These are phyloP conservation scores for Bothrops jararaca DNA, from an alignment of 2,113 vertebrate species.

Conservation along the genomic window DNA sequence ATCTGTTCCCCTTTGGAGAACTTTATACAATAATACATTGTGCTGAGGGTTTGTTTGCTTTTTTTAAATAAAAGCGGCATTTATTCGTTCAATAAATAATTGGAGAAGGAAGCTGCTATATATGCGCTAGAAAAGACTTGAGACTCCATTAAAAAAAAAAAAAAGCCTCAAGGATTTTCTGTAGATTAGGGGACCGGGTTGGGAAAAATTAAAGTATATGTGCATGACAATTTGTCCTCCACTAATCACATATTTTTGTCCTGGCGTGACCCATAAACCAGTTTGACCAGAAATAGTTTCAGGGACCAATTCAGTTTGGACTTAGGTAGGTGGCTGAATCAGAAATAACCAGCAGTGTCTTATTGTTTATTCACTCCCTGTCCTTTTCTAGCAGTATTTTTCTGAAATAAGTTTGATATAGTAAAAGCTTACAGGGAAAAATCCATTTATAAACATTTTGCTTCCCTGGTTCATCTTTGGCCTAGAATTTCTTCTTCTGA, in stretches of 20 bases:
- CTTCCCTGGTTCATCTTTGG: neutral
- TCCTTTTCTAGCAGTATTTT: neutral
- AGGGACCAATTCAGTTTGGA: neutral
- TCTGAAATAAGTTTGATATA: neutral
- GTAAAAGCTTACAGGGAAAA: neutral
- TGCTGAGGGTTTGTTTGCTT: neutral
- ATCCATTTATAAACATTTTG: neutral
- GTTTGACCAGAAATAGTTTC: neutral
- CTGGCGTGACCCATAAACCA: neutral
- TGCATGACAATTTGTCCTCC: neutral
- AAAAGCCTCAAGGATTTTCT: neutral
- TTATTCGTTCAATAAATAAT: neutral
- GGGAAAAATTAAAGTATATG: neutral
- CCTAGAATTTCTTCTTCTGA: neutral
- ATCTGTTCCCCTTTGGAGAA: neutral
- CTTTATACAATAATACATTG: neutral
- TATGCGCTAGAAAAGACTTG: neutral
- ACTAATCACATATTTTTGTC: no score
- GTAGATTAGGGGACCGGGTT: neutral
- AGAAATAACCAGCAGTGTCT: neutral
- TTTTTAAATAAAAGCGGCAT: neutral
- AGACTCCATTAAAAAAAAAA: neutral
- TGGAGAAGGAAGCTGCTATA: neutral
- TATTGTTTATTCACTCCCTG: neutral
- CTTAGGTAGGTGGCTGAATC: neutral